These are phyloP conservation scores for Anabas testudineus DNA, from an alignment of 2,797 vertebrate genomes.

Conservation along the genomic window DNA sequence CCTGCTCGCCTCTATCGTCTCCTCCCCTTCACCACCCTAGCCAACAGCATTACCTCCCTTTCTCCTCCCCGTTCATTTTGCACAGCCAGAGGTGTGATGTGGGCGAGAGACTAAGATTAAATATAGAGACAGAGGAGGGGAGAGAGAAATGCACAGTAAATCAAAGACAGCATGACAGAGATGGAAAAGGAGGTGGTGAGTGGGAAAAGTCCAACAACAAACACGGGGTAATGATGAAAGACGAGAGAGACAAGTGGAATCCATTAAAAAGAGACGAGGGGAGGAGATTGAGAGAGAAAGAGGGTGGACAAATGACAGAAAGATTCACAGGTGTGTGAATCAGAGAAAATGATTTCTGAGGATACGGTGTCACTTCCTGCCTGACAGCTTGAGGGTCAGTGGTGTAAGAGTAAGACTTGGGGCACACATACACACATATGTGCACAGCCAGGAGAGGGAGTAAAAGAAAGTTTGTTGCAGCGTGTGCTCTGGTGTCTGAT, in stretches of 20 bases:
- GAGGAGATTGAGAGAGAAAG: not conserved
- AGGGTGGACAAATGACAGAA: not conserved
- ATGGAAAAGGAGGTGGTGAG: slow-evolving; percentile 51
- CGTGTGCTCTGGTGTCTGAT: slow-evolving; percentile 45
- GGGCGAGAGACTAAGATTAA: slow-evolving; percentile 64
- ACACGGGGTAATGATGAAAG: slow-evolving; percentile 55
- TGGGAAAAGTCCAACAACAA: slow-evolving; percentile 60
- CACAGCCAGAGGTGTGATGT: slow-evolving; percentile 67
- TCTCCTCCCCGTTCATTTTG: slow-evolving; percentile 63
- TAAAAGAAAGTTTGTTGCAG: slow-evolving; percentile 25
- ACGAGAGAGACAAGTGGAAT: slow-evolving; percentile 11
- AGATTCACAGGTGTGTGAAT: not conserved
- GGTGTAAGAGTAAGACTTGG: slow-evolving; percentile 42
- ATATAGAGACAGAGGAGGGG: slow-evolving; percentile 54
- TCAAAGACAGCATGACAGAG: slow-evolving; percentile 60
- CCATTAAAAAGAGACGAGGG: not conserved
- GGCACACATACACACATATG: not conserved
- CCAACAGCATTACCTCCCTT: slow-evolving; percentile 53
- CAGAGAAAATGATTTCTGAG: slow-evolving; percentile 40
- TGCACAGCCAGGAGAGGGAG: not conserved
- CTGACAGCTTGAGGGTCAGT: slow-evolving; percentile 54
- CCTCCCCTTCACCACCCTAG: slow-evolving; percentile 39
- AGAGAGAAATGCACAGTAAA: slow-evolving; percentile 41
- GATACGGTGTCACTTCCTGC: slow-evolving; percentile 45
- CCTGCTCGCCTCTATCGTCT: slow-evolving; percentile 9